Base-by-base conservation (phyloP, 2,888 invertebrate species). In the Phyllotreta striolata region DNA sequence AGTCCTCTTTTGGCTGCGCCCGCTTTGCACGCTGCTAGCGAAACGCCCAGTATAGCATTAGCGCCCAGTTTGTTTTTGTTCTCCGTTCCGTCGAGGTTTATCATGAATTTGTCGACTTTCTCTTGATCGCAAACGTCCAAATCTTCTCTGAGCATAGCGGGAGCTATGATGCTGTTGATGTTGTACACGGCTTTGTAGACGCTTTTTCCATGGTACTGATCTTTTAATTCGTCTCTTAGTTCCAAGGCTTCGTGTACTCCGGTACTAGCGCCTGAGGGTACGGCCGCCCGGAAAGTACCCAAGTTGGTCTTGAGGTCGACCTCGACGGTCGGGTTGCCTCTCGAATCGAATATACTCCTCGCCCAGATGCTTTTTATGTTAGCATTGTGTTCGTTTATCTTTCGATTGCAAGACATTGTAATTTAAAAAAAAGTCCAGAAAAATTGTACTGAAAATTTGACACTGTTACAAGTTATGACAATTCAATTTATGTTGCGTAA, bases 291-390 rank as follows among this genome's bases (percentile, higher is more conserved):
- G 84, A 91, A 93, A 9, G 92, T 83, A 51, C 92, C 96, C 77
- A 91, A 88, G 74, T 91, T 96, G 10, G 90, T 91, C 1, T 89
- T 86, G 74, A 90, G 81, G 77, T 90, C 90, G 73, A 99, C 99
- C 84, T 99, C 99, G 56, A 99, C 97, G 40, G 99, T 99, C 69
- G 99, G 99, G 81, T 99, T 98, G 69, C 99, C 99, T 82, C 98
- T 92, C 63, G 98, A 98, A 86, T 99, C 98, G 83, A 94, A 99
- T 83, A 99, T 98, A 84, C 95, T 95, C 82, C 98, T 93, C 71
- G 98, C 98, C 79, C 91, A 90, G 78, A 98, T 91, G 70, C 92
- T 91, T 83, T 92, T 90, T 83, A 98, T 94, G 59, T 55, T 62
- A 7, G 54, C 24, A 40, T 65, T 65, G 8, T 7, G 12, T n/a